phyloP scores from a whole-genome alignment of 23 tunicate genomes.

The Botrylloides violaceus region DNA sequence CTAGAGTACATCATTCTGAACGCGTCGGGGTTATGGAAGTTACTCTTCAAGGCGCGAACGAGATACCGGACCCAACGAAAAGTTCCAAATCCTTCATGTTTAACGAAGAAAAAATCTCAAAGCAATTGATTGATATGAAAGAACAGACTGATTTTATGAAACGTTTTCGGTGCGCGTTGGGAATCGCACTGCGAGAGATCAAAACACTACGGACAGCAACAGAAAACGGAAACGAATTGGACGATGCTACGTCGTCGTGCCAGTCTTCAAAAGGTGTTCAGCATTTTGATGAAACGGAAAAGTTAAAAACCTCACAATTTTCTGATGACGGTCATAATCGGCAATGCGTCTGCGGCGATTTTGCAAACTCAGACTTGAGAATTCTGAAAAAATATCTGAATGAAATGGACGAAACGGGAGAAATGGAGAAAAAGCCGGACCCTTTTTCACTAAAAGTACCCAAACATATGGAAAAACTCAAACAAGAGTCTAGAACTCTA shows the following conservation, averaged over 20 bases:
- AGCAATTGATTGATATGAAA: slow-evolving; percentile 60
- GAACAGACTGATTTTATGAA: slow-evolving; percentile 77
- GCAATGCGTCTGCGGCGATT: slow-evolving; percentile 4
- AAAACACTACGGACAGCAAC: slow-evolving; percentile 48
- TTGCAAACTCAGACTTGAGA: not conserved
- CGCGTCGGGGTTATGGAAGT: too few species aligned
- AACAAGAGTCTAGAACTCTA: not conserved
- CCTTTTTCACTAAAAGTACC: not conserved
- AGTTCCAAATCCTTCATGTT: slow-evolving; percentile 11
- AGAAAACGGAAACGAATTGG: slow-evolving; percentile 30
- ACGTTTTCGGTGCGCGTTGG: slow-evolving; percentile 47
- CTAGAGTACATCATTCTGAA: too few species aligned
- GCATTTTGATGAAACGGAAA: not conserved
- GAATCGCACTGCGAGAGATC: slow-evolving; percentile 60
- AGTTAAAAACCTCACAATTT: not conserved
- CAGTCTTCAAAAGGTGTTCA: not conserved
- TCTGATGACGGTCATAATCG: not conserved
- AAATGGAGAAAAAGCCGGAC: not conserved
- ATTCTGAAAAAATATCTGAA: slow-evolving; percentile 1
- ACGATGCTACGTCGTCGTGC: not conserved
- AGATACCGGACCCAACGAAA: not conserved
- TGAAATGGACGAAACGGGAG: not conserved
- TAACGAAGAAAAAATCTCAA: slow-evolving; percentile 16
- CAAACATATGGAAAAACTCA: slow-evolving; percentile 1
- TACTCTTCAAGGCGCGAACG: too few species aligned